Base-by-base conservation (phyloP, 2,113 vertebrate genomes). In the Peromyscus maniculatus region DNA sequence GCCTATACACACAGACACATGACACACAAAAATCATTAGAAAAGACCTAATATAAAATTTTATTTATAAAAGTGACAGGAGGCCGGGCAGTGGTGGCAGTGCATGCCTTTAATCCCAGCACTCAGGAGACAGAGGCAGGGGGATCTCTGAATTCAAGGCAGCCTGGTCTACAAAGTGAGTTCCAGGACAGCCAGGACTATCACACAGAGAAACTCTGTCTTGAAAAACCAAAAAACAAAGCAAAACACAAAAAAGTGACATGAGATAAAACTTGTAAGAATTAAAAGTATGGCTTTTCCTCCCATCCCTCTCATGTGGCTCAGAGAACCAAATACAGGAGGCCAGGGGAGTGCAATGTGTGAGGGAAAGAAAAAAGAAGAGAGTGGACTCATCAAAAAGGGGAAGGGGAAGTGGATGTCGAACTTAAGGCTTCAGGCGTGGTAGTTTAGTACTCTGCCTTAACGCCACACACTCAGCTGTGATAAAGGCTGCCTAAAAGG, bases 401-500 rank as follows among this genome's bases (percentile, higher is more conserved):
- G 0, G 10, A 39, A 17, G 24, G 7, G 26, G 15, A 28, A 13
- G 22, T 33, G 43, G 33, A 31, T 52, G 33, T 52, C 1, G 46
- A 87, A 87, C 64, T 15, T 15, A 2, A 7, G 11, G 17, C 31
- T 7, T 71, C 4, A 7, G 9, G 28, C 17, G 1, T 7, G 24
- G 11, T 11, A 87, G 26, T 2, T 10, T 2, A 12, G 5, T 12
- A 33, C 62, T 6, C 1, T 49, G n/a, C 69, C 36, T 13, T 1
- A 6, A 16, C 1, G 12, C 7, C 69, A 46, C n/a, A 12, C 39
- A 43, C 4, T 10, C 74, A 67, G 66, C 8, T 10, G 9, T 12
- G 26, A 4, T 26, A 0, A 12, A 5, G 33, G 12, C 8, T 26
- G 3, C 5, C 39, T 33, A 55, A 80, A 33, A 3, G 15, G 5